Evolutionary conservation across 2,113 vertebrate species (phyloP), one percentile per base, ranked within the genome.

Genomic region (Nibea albiflora): DNA sequence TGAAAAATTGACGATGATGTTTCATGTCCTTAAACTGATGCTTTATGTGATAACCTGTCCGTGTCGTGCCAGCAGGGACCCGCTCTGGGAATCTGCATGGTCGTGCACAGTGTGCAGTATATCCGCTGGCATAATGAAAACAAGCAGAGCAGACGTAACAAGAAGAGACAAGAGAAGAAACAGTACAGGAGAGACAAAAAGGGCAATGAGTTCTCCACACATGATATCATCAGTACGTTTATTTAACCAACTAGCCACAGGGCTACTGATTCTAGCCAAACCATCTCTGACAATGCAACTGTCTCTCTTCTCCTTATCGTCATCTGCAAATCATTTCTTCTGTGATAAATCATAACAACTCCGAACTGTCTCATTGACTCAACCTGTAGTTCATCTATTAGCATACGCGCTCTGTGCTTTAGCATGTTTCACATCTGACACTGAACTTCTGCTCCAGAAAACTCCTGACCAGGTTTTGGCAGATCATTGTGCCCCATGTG

Each of bases 211-310:
- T 35, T 24, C 26, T 54, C 49, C 22, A 10, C 28, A 4, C 46
- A 17, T 42, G 11, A 19, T 63, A 12, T 52, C 16, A 3, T 22
- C 56, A 46, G 26, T 22, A 58, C 62, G 24, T 42, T 53, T 6
- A 26, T 11, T 53, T 66, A 9, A 76, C 73, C 79, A 71, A 47
- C 17, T 0, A 74, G 54, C 78, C 0, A 11, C 81, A 66, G 85
- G 78, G 68, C 44, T 26, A 24, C 26, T 63, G 64, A 16, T 15
- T 20, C n/a, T n/a, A n/a, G n/a, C n/a, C 63, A 64, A 85, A 60
- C 68, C 80, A 83, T 87, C 88, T 88, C 85, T 53, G 70, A 14
- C 63, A 63, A 16, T 28, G 17, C 56, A 76, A 68, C 5, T 77
- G 82, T 28, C 75, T 76, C 61, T 15, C 26, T 54, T 15, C 75